Base-by-base conservation (phyloP, 2,113 vertebrate species). In the Hiodon tergisus region DNA sequence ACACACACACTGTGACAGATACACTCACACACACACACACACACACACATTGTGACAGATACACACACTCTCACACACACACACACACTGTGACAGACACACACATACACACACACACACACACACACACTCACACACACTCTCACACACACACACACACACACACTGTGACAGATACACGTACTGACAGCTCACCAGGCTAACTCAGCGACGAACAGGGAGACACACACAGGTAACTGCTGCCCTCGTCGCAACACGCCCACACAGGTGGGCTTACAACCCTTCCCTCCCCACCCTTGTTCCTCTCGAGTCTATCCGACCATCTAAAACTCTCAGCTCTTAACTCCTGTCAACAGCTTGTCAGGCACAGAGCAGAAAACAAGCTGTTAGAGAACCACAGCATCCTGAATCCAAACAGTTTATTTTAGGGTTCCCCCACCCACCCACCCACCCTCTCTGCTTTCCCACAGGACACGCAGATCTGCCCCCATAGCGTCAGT, bases 281-380 rank as follows among this genome's bases (percentile, higher is more conserved):
- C 31, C 31, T 31, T 0, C 31, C 31, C 31, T 31, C 31, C n/a
- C n/a, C n/a, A n/a, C 13, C 60, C 14, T 16, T 7, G 8, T 50
- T 13, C 17, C 55, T 6, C 69, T 11, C 10, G 50, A 14, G 67
- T 53, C 3, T n/a, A 55, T 51, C 17, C 17, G 2, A n/a, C 17
- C 3, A n/a, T 65, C 72, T 65, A 13, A 48, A 10, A 66, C 50
- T 67, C 53, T 71, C 54, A 60, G 55, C 55, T 51, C 14, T 59
- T 50, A 72, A 70, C 53, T 54, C 74, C 55, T 80, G 67, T 77
- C 73, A 78, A 74, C 74, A 81, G 58, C 31, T 62, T 47, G 51
- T 60, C 53, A 66, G 78, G 74, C 63, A 69, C 77, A 77, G 68
- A 52, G 76, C 16, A 52, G 14, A 81, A 67, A 17, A 67, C 47